Evolutionary conservation across 1,140 invertebrate species (phyloP).

Genomic region (Gonioctena quinquepunctata): DNA sequence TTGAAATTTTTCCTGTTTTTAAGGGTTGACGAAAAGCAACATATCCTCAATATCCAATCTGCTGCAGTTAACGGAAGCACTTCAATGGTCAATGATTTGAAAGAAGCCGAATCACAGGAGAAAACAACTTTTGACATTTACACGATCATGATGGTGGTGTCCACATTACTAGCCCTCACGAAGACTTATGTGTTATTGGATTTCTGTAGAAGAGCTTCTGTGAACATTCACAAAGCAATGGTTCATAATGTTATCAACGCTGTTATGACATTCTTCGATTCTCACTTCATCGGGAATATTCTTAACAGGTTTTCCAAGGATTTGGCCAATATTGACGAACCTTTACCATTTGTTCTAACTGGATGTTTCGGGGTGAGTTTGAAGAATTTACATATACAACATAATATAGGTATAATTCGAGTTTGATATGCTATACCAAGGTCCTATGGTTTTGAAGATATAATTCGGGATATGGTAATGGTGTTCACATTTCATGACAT

Average conservation of each 20-base stretch:
- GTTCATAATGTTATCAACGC: slow-evolving; percentile 36
- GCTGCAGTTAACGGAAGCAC: not conserved
- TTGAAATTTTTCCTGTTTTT: no score
- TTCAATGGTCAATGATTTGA: not conserved
- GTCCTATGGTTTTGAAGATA: not conserved
- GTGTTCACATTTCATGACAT: not conserved
- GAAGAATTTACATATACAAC: slow-evolving; percentile 6
- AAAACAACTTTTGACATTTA: slow-evolving; percentile 25
- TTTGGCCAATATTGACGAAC: slow-evolving; percentile 44
- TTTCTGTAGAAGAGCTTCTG: slow-evolving; percentile 32
- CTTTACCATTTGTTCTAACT: slow-evolving; percentile 34
- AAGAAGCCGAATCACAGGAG: not conserved
- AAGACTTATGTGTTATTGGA: slow-evolving; percentile 55
- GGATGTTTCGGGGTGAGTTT: slow-evolving; percentile 38
- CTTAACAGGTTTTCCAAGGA: slow-evolving; percentile 47
- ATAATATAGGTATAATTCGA: not conserved
- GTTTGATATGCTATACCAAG: not conserved
- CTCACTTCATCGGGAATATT: slow-evolving; percentile 45
- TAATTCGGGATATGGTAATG: not conserved
- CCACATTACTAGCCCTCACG: slow-evolving; percentile 14
- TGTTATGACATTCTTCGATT: slow-evolving; percentile 46
- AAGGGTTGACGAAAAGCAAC: slow-evolving; percentile 30
- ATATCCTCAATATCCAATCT: not conserved
- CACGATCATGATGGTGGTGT: slow-evolving; percentile 18
- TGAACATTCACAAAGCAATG: slow-evolving; percentile 42